Evolutionary conservation across 2,113 vertebrate species (phyloP).

Genomic region (Eidolon helvum): DNA sequence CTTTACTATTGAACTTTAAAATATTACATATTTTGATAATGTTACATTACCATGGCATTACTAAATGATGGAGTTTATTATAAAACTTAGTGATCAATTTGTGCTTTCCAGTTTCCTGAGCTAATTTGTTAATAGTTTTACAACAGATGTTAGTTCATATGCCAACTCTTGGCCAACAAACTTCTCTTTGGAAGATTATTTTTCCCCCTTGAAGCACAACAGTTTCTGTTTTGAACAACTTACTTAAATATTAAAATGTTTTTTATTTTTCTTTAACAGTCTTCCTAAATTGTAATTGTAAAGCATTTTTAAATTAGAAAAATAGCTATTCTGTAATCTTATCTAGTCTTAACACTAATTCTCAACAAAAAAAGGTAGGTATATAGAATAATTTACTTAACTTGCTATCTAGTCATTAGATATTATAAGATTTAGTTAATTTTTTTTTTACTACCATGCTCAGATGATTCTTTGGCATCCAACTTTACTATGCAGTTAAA

Average conservation of each 20-base stretch:
- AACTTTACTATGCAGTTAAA: background rate
- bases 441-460: background rate
- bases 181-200: background rate
- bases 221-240: slow-evolving; percentile 47
- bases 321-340: background rate
- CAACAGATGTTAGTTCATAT: slow-evolving; percentile 20
- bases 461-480: background rate
- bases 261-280: slow-evolving; percentile 7
- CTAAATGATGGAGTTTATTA: slow-evolving; percentile 24
- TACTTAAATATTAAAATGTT: slow-evolving; percentile 33
- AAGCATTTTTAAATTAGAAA: slow-evolving; percentile 36
- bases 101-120: slow-evolving; percentile 54
- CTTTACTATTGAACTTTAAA: slow-evolving; percentile 61
- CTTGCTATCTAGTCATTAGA: background rate
- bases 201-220: background rate
- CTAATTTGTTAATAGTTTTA: slow-evolving; percentile 53
- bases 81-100: slow-evolving; percentile 50
- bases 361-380: background rate
- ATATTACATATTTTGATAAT: slow-evolving; percentile 32
- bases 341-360: slow-evolving; percentile 1
- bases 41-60: slow-evolving; percentile 44
- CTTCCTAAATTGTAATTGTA: slow-evolving; percentile 28
- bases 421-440: background rate
- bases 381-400: background rate
- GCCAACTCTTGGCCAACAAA: background rate